Conservation (phyloP, 2,797 vertebrate genomes). For the Chelidonichthys spinosus region DNA sequence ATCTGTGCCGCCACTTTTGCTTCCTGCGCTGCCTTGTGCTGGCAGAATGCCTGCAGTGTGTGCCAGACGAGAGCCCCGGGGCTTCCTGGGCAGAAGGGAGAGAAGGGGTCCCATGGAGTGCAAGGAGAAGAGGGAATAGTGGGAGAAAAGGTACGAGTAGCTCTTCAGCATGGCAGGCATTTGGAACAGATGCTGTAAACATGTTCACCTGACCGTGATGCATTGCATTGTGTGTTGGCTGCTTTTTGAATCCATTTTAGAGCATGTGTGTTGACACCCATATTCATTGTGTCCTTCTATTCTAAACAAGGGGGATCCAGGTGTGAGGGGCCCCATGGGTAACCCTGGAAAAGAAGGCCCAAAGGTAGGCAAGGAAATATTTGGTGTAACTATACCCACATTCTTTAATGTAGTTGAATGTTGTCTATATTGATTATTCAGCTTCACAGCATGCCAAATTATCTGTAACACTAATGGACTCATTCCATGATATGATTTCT, state of each 20-base stretch:
- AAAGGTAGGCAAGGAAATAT: conserved; percentile 85
- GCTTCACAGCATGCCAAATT: conserved; percentile 2
- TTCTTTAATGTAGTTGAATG: conserved; percentile 2
- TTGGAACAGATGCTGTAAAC: conserved; percentile 19
- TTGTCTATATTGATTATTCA: conserved; percentile 18
- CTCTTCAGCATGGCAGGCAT: conserved; percentile 25
- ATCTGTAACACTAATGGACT: conserved; percentile 13
- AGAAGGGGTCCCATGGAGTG: conserved; percentile 80
- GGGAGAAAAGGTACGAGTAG: conserved; percentile 80
- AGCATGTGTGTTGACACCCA: background rate
- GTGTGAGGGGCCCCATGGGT: conserved; percentile 91
- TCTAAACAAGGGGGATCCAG: conserved; percentile 88
- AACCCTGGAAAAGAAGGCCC: conserved; percentile 96
- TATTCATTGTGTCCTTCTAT: conserved; percentile 22
- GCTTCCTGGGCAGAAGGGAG: conserved; percentile 86
- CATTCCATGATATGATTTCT: conserved; percentile 25
- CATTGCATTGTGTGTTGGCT: conserved; percentile 18
- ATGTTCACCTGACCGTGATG: conserved; percentile 20
- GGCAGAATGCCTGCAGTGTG: conserved; percentile 89
- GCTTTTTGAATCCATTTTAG: conserved; percentile 15
- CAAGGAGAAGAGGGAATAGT: conserved; percentile 77
- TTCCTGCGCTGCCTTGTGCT: conserved; percentile 40
- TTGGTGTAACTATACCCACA: background rate
- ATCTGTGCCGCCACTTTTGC: conserved; percentile 65
- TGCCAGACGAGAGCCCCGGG: conserved; percentile 86